These are phyloP conservation scores for Esox lucius DNA, from an alignment of 2,797 vertebrate species.

Conservation along the genomic window DNA sequence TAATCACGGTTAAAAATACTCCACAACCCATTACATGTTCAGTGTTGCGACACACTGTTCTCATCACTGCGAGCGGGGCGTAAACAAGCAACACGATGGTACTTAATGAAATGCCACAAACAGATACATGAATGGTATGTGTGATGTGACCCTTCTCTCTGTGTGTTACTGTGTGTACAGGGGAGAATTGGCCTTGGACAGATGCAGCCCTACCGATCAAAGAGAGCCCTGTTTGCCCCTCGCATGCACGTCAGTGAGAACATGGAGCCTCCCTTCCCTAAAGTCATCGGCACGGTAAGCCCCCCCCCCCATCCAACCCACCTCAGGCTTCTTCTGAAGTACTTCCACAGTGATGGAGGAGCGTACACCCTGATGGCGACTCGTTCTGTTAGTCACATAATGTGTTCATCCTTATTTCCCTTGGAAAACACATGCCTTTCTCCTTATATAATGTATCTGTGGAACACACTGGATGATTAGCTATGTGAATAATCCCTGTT, in stretches of 20 bases:
- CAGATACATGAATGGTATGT: background rate
- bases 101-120: no score
- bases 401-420: background rate
- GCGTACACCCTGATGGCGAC: background rate
- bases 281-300: slow-evolving; percentile 3
- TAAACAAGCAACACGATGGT: no score
- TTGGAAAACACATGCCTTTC: background rate
- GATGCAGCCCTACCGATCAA: slow-evolving; percentile 61
- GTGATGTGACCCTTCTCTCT: background rate
- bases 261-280: slow-evolving; percentile 46
- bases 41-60: no score
- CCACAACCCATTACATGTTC: no score
- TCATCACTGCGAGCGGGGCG: no score
- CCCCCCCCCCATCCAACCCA: no score
- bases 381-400: background rate
- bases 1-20: no score
- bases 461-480: no score
- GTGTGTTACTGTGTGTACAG: background rate
- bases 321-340: background rate
- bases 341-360: background rate
- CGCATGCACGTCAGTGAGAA: slow-evolving; percentile 78
- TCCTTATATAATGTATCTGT: no score
- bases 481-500: background rate
- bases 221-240: slow-evolving; percentile 76
- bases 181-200: slow-evolving; percentile 1